Percentiles rank a stretch among this genome's conserved stretches.
Conservation (phyloP, 2,113 vertebrate species). For the Catharus fuscescens region DNA sequence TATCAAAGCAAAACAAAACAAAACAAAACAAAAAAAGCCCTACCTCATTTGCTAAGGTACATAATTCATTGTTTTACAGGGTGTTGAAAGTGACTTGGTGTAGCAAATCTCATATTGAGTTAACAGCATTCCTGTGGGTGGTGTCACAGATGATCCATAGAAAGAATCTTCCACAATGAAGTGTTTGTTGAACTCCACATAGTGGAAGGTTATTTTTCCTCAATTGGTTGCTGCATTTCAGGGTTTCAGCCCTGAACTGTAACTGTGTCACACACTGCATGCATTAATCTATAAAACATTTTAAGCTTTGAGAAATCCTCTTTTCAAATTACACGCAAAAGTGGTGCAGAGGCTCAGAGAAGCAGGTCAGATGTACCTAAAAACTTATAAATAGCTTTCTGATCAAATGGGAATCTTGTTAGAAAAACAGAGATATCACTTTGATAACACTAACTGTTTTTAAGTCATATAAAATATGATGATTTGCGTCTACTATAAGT, state of each 20-base stretch:
- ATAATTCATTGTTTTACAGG: background rate
- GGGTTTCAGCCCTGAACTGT: background rate
- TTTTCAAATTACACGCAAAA: background rate
- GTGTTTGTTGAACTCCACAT: background rate
- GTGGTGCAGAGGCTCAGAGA: background rate
- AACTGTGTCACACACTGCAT: background rate
- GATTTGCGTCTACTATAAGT: background rate
- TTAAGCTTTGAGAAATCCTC: slow-evolving; percentile 37
- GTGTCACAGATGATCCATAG: background rate
- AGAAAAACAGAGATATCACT: background rate
- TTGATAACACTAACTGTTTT: background rate
- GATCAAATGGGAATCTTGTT: background rate
- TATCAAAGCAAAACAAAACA: background rate
- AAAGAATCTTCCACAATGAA: background rate
- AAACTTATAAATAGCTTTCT: background rate
- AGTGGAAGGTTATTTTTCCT: slow-evolving; percentile 18
- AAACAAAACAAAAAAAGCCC: background rate
- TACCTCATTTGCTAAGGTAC: background rate
- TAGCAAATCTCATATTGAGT: background rate
- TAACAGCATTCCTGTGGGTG: background rate
- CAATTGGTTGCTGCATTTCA: background rate
- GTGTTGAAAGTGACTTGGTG: background rate
- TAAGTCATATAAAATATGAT: background rate
- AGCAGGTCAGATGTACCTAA: background rate
- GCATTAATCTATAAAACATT: slow-evolving; percentile 12